Percentiles rank a stretch among this genome's conserved stretches.
Conservation (phyloP, 2,797 vertebrate genomes). For the Heliangelus exortis region DNA sequence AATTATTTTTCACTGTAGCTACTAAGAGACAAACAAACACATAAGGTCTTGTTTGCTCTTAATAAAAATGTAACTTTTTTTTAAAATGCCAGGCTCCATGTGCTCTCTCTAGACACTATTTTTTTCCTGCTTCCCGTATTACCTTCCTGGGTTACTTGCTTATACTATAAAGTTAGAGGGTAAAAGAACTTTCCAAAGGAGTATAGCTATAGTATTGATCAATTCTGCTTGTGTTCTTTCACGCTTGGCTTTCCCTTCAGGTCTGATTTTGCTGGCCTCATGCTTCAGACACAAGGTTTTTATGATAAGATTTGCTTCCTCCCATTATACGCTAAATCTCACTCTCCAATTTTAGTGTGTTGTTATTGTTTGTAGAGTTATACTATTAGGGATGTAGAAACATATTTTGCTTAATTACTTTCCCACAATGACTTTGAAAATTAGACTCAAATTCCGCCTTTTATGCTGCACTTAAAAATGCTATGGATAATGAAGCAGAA, state of each 20-base stretch:
- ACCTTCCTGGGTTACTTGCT: not conserved
- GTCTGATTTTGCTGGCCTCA: not conserved
- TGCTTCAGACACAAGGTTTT: not conserved
- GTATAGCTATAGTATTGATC: rapidly evolving
- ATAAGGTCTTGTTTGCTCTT: not conserved
- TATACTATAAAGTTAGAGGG: not conserved
- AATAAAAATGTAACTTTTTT: not conserved
- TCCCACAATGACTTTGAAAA: conserved; percentile 38
- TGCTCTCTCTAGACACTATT: not conserved
- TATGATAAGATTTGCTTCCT: not conserved
- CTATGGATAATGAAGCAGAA: conserved; percentile 58
- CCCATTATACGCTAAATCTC: not conserved
- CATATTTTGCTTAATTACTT: conserved; percentile 60
- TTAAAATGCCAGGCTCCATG: not conserved
- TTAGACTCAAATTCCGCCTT: conserved; percentile 19
- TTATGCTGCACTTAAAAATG: conserved; percentile 26
- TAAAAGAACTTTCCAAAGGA: not conserved
- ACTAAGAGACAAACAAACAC: not conserved
- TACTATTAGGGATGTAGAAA: not conserved
- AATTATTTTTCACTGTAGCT: not conserved
- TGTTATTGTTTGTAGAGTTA: not conserved
- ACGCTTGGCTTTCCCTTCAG: not conserved
- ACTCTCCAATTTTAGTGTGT: not conserved
- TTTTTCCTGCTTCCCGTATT: not conserved
- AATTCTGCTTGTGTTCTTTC: not conserved